A percentile compares a stretch with the other conserved stretches of the same genome.
Evolutionary conservation across 2,888 invertebrate genomes (phyloP).

Genomic region (Drosophila trichaetosa): DNA sequence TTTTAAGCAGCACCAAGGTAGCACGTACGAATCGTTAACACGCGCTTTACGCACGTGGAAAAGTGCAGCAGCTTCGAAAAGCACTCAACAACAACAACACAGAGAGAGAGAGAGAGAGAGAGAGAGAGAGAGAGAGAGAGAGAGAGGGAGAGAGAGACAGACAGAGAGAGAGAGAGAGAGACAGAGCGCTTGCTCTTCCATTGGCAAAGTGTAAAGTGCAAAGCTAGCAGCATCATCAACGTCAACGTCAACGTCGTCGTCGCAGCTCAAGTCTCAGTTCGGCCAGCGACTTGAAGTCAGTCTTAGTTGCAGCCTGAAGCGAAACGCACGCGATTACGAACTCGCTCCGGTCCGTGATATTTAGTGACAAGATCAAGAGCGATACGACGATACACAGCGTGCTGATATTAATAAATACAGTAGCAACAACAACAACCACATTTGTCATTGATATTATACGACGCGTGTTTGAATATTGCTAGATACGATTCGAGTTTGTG

Average conservation of each 20-base stretch:
- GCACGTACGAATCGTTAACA: slow-evolving; percentile 41
- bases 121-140: not conserved
- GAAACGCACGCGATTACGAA: slow-evolving; percentile 74
- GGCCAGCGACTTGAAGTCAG: slow-evolving; percentile 68
- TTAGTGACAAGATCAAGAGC: slow-evolving; percentile 31
- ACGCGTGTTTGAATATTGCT: slow-evolving; percentile 32
- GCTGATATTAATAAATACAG: slow-evolving; percentile 23
- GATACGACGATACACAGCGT: slow-evolving; percentile 38
- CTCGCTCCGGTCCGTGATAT: slow-evolving; percentile 46
- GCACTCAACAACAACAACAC: slow-evolving; percentile 13
- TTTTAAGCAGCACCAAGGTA: slow-evolving; percentile 47
- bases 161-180: not conserved
- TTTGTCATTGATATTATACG: slow-evolving; percentile 16
- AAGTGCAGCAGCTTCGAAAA: slow-evolving; percentile 56
- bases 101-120: not conserved
- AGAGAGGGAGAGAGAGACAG: not conserved
- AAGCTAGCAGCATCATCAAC: slow-evolving; percentile 63
- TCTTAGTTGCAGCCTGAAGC: slow-evolving; percentile 80
- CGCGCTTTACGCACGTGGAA: slow-evolving; percentile 64
- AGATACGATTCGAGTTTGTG: slow-evolving; percentile 64
- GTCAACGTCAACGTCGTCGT: not conserved
- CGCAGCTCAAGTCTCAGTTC: slow-evolving; percentile 57
- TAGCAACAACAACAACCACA: slow-evolving; percentile 5
- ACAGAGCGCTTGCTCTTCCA: slow-evolving; percentile 8
- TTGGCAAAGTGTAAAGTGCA: slow-evolving; percentile 82